Base-by-base conservation (phyloP, 2,113 vertebrate genomes). In the Pelecanus crispus region DNA sequence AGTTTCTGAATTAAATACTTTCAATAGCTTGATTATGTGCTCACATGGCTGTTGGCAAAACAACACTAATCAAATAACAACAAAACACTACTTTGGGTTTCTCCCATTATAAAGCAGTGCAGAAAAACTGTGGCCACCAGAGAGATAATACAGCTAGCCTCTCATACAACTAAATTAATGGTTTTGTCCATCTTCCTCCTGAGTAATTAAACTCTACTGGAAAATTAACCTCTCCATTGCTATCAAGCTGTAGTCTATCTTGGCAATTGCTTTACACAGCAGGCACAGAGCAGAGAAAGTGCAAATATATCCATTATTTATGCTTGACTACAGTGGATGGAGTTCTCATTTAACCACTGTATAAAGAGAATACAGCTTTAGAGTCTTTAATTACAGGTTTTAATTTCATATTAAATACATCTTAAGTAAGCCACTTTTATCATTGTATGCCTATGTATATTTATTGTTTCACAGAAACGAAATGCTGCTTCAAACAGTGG, bases 181-280 rank as follows among this genome's bases (percentile, higher is more conserved):
- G 11, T 13, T 92, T 79, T 68, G 86, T 59, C 73, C 66, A 70
- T 72, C 45, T 75, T 87, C 44, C 66, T 75, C 42, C 29, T 17
- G 65, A 50, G 40, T 59, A 94, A 94, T 89, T 86, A 92, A 71
- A 81, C 86, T 29, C 21, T 31, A 66, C 56, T n/a, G 0, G 10
- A 81, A 94, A 91, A 94, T 95, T 95, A 97, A 97, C 92, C 88
- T 91, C 32, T 93, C 94, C 83, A 38, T 49, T 72, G 66, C 70
- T 86, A 79, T 86, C 73, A 94, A 24, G 49, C 65, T 85, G 70
- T 88, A 58, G 53, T 68, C 58, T 85, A 19, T 63, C 65, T 79
- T 68, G 11, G 68, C 55, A 95, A 73, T 38, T 71, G 68, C 31
- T 89, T 75, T 55, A 81, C 86, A 84, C 81, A 90, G 56, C 83